Evolutionary conservation across 2,797 vertebrate genomes (phyloP).

Genomic region (Pogoniulus pusillus): DNA sequence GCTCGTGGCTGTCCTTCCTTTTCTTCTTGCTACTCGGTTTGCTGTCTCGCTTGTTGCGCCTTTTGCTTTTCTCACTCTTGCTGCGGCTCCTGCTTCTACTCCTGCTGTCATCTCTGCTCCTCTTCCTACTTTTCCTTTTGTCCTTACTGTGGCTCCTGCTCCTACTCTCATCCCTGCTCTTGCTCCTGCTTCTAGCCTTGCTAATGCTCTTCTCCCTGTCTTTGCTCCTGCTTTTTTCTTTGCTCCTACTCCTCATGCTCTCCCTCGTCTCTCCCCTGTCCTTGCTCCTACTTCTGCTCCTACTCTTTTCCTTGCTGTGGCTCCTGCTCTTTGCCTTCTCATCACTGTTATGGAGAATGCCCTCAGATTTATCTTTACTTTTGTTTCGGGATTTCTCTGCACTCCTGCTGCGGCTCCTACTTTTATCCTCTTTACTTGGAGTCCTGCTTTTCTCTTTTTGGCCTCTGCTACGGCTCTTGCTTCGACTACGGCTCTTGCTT

Average conservation of each 20-base stretch:
- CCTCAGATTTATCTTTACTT: slow-evolving; percentile 74
- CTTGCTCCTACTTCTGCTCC: slow-evolving; percentile 71
- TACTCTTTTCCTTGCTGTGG: slow-evolving; percentile 76
- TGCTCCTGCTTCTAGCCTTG: slow-evolving; percentile 76
- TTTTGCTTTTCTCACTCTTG: slow-evolving; percentile 82
- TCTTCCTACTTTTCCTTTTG: slow-evolving; percentile 80
- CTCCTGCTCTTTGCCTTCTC: slow-evolving; percentile 77
- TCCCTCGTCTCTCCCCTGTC: slow-evolving; percentile 66
- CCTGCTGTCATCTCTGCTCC: slow-evolving; percentile 73
- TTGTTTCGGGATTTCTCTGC: slow-evolving; percentile 73
- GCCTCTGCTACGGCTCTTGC: slow-evolving; percentile 81
- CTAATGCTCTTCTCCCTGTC: slow-evolving; percentile 76
- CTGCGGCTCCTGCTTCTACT: slow-evolving; percentile 75
- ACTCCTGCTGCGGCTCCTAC: slow-evolving; percentile 81
- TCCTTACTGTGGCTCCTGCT: slow-evolving; percentile 77
- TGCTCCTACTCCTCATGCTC: slow-evolving; percentile 69
- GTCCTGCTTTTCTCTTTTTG: slow-evolving; percentile 82
- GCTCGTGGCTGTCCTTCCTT: slow-evolving; percentile 75
- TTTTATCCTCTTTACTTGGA: slow-evolving; percentile 81
- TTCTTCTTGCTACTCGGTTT: slow-evolving; percentile 80
- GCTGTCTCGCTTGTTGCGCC: slow-evolving; percentile 82
- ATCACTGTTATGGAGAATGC: slow-evolving; percentile 70
- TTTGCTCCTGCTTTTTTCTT: slow-evolving; percentile 78
- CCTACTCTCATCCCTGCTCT: slow-evolving; percentile 70
- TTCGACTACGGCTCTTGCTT: slow-evolving; percentile 79